phyloP scores from a whole-genome alignment of 2,113 vertebrate species.

The Carlito syrichta region DNA sequence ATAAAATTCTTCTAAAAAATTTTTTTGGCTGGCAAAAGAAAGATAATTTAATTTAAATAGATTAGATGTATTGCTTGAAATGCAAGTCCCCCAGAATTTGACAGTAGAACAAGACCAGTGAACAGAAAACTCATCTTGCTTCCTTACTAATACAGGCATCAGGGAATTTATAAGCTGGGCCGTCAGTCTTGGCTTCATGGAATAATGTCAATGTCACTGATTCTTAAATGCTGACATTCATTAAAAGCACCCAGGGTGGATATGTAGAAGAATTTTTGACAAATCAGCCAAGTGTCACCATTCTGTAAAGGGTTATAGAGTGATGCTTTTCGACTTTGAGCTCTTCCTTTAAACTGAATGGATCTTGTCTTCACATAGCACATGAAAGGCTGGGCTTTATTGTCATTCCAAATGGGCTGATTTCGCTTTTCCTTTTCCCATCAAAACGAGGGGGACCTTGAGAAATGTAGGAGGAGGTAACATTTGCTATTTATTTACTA shows the following conservation, averaged over 20 bases:
- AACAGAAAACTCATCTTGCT: constrained; percentile 60
- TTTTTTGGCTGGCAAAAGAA: constrained; percentile 66
- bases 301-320: constrained; percentile 56
- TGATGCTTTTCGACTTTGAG: constrained; percentile 17
- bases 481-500: neutral
- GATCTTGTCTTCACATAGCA: constrained; percentile 45
- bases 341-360: constrained; percentile 49
- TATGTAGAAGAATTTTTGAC: constrained; percentile 64
- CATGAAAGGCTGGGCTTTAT: neutral
- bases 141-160: constrained; percentile 57
- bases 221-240: constrained; percentile 73
- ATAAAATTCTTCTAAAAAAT: constrained; percentile 72
- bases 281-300: constrained; percentile 71
- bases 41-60: constrained; percentile 77
- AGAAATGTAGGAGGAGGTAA: neutral
- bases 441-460: neutral
- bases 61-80: constrained; percentile 68
- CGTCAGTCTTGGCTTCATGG: constrained; percentile 61
- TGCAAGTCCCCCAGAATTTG: constrained; percentile 69
- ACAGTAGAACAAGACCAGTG: constrained; percentile 69
- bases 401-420: neutral
- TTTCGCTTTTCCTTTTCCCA: neutral
- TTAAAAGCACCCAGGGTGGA: constrained; percentile 62
- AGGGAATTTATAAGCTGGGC: constrained; percentile 65
- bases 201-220: constrained; percentile 58